These are phyloP conservation scores for Lycorma delicatula DNA, from an alignment of 1,140 invertebrate species.

Conservation along the genomic window DNA sequence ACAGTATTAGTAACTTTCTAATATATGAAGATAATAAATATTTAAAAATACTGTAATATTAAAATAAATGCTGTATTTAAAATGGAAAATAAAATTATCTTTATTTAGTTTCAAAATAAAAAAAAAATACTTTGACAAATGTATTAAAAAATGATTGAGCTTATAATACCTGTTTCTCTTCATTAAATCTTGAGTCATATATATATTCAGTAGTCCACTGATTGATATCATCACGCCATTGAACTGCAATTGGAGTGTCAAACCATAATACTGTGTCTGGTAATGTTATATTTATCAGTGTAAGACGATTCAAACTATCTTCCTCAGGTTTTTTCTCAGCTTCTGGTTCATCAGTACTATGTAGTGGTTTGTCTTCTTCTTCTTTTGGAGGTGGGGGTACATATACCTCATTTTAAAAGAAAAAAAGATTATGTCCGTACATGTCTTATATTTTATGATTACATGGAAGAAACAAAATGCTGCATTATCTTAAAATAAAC, in stretches of 20 bases:
- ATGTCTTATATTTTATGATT: too few relatives aligned
- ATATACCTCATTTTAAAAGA: too few relatives aligned
- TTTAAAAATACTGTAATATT: too few relatives aligned
- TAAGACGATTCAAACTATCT: constrained; percentile 3
- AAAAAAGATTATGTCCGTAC: too few relatives aligned
- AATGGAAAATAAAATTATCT: too few relatives aligned
- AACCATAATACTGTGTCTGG: constrained; percentile 71
- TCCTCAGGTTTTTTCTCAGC: neutral
- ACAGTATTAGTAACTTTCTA: too few relatives aligned
- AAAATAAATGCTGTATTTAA: too few relatives aligned
- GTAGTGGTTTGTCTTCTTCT: neutral
- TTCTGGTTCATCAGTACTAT: neutral
- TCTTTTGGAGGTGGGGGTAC: neutral
- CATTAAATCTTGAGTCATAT: constrained; percentile 74
- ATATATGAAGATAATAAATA: too few relatives aligned
- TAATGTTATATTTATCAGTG: constrained; percentile 41
- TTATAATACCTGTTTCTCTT: constrained; percentile 64
- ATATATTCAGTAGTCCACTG: constrained; percentile 67
- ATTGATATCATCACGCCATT: constrained; percentile 53
- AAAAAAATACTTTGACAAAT: neutral
- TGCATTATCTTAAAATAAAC: too few relatives aligned
- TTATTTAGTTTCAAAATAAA: too few relatives aligned
- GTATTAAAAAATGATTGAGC: too few relatives aligned
- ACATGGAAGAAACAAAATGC: too few relatives aligned
- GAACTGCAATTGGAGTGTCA: constrained; percentile 68